Base-by-base conservation (phyloP, 2,888 invertebrate species). In the Luperina nickerlii region DNA sequence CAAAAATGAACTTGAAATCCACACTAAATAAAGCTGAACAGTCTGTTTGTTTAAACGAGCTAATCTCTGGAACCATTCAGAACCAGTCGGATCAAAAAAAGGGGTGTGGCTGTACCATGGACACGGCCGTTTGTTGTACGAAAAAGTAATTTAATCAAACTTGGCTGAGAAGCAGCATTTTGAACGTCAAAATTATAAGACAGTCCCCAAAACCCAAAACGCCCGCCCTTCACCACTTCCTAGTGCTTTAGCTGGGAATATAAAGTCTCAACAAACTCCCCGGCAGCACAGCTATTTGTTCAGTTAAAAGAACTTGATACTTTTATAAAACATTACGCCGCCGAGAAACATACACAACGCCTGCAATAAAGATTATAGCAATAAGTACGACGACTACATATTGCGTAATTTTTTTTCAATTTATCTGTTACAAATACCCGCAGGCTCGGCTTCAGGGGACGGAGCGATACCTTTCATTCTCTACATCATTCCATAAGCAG, bases 341-440 rank as follows among this genome's bases (percentile, higher is more conserved):
- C 9, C 5, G 15, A 45, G 0, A 45, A 42, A 18, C 27, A 62
- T 7, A 15, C 15, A n/a, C 1, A 32, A 54, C 79, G 68, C 78
- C 78, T 69, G 20, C 15, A 15, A 63, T 32, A 45, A 20, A 68
- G 2, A n/a, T 54, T 8, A 32, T 69, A 63, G 62, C 78, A 78
- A 78, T n/a, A 20, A 54, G 20, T 20, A 45, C 5, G 32, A 45
- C 8, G 20, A 7, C 1, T 20, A 78, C 32, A 20, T 42, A 63
- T 78, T 69, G 78, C 78, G 8, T 18, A 1, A 24, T 32, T 15
- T 11, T 15, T 27, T 67, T 68, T 54, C 6, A 76, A 57, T 62
- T 38, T 11, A 18, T 13, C 15, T 69, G 0, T 51, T 20, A 11
- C 32, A 13, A n/a, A 45, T 15, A 7, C 24, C 57, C 57, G 13